These are phyloP conservation scores for Carcinoscorpius rotundicauda DNA, from an alignment of 1,140 invertebrate species.

Conservation along the genomic window DNA sequence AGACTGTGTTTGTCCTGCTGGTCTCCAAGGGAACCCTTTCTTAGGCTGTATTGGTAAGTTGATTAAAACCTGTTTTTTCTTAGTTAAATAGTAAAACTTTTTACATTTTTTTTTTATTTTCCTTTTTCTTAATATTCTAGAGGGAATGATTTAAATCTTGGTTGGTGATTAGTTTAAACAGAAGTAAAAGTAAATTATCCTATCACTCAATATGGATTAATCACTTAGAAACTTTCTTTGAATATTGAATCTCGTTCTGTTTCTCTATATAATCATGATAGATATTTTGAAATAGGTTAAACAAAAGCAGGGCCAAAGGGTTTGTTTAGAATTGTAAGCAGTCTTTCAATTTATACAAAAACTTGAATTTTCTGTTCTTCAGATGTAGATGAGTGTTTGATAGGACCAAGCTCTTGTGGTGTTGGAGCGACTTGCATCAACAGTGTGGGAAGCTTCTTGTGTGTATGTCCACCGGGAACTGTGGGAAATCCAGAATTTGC, in stretches of 20 bases:
- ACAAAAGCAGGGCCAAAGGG: no score
- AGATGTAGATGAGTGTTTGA: conserved; percentile 69
- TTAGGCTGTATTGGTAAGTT: conserved; percentile 55
- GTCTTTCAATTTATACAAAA: no score
- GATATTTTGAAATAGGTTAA: no score
- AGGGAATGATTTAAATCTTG: no score
- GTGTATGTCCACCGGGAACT: conserved; percentile 63
- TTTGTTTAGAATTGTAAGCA: no score
- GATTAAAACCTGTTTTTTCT: conserved; percentile 5
- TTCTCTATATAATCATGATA: no score
- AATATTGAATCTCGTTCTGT: background rate
- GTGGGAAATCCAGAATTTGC: conserved; percentile 53
- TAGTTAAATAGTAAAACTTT: background rate
- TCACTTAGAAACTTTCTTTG: background rate
- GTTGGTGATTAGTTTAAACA: no score
- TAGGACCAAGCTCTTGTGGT: conserved; percentile 55
- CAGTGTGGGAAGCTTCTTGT: conserved; percentile 71
- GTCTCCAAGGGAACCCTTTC: conserved; percentile 73
- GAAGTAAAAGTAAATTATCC: background rate
- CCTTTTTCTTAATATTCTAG: no score
- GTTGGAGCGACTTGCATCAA: conserved; percentile 77
- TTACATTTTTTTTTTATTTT: no score
- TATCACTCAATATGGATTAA: background rate
- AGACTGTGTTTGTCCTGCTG: conserved; percentile 66
- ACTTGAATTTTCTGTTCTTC: conserved; percentile 10